phyloP scores from a whole-genome alignment of 2,888 invertebrate genomes.

The Papilio protenor region DNA sequence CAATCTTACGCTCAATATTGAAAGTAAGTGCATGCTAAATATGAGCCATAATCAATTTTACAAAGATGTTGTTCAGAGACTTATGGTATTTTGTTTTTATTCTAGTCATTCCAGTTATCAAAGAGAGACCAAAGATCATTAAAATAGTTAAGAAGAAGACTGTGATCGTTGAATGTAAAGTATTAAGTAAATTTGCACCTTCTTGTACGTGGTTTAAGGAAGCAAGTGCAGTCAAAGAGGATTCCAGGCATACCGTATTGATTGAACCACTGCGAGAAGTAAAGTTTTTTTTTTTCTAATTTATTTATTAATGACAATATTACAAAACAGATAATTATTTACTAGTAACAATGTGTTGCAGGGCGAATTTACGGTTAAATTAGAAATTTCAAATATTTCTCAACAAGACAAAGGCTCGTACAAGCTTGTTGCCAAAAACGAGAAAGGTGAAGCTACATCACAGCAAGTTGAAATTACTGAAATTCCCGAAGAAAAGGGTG shows the following conservation, averaged over 20 bases:
- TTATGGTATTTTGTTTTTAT: constrained; percentile 41
- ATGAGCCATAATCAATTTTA: constrained; percentile 15
- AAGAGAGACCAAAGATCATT: constrained; percentile 95
- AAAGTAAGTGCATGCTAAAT: constrained; percentile 87
- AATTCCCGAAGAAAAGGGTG: constrained; percentile 90
- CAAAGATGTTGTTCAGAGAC: neutral
- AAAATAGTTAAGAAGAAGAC: constrained; percentile 96
- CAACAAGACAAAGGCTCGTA: constrained; percentile 94
- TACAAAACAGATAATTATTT: constrained; percentile 1
- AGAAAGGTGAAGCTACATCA: constrained; percentile 96
- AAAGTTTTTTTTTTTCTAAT: constrained; percentile 55
- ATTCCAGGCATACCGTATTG: constrained; percentile 89
- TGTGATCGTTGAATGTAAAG: constrained; percentile 96
- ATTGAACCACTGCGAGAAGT: constrained; percentile 92
- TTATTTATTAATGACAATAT: neutral
- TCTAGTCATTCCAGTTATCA: constrained; percentile 95
- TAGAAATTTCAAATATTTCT: constrained; percentile 94
- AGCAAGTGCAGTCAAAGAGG: constrained; percentile 89
- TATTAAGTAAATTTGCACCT: constrained; percentile 96
- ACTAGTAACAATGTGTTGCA: constrained; percentile 60
- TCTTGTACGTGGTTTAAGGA: constrained; percentile 98
- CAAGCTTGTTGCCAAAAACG: constrained; percentile 95
- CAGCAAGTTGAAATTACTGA: constrained; percentile 94
- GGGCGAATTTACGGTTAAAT: constrained; percentile 95
- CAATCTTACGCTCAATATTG: constrained; percentile 98